A percentile compares a stretch with the other conserved stretches of the same genome.
phyloP scores from a whole-genome alignment of 2,888 invertebrate genomes.

The Pycnomerus fuliginosus region DNA sequence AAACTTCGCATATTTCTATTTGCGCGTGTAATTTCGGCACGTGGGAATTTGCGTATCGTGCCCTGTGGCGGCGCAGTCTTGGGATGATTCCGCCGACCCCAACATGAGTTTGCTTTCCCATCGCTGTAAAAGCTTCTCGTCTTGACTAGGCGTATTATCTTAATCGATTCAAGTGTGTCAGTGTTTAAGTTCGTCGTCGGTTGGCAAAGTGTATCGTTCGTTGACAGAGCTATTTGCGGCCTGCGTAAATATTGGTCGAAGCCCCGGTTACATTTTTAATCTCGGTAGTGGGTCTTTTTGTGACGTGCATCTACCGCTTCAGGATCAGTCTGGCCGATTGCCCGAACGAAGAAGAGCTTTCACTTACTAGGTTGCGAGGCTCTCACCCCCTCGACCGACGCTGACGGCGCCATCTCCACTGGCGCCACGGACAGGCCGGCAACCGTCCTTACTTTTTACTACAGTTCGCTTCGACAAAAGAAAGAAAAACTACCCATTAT shows the following conservation, averaged over 20 bases:
- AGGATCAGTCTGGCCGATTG: constrained; percentile 45
- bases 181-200: constrained; percentile 1
- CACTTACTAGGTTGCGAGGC: constrained; percentile 32
- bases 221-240: constrained; percentile 37
- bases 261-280: constrained; percentile 40
- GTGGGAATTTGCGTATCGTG: constrained; percentile 4
- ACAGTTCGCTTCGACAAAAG: constrained; percentile 48
- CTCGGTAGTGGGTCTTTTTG: constrained; percentile 31
- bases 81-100: constrained; percentile 4
- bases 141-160: constrained; percentile 37
- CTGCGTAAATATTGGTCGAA: constrained; percentile 38
- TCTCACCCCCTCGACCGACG: constrained; percentile 40
- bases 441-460: constrained; percentile 53
- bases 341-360: constrained; percentile 42
- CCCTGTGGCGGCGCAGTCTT: constrained; percentile 5
- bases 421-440: constrained; percentile 48
- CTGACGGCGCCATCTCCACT: constrained; percentile 44
- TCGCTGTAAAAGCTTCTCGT: constrained; percentile 26
- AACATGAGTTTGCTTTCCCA: constrained; percentile 28
- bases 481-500: constrained; percentile 54
- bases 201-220: constrained; percentile 23
- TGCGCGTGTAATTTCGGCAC: not conserved
- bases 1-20: too few species aligned
- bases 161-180: constrained; percentile 31
- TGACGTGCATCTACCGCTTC: constrained; percentile 23